phyloP scores from a whole-genome alignment of 2,113 vertebrate genomes.

The Coreoperca whiteheadi region DNA sequence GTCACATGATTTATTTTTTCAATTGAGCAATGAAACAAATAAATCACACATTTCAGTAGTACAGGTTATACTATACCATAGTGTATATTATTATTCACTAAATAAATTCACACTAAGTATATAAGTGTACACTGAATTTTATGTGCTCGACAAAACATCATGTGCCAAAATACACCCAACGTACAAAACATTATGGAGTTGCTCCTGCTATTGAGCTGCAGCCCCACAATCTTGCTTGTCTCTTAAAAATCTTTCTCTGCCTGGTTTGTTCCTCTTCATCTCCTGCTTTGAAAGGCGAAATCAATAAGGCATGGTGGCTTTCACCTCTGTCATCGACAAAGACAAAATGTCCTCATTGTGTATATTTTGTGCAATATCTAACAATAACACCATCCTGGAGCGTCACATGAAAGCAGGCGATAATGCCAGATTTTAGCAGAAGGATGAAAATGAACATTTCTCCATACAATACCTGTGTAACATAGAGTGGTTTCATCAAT shows the following conservation, averaged over 20 bases:
- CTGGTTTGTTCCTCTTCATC: slow-evolving; percentile 33
- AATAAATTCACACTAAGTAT: not conserved
- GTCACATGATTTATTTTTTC: not conserved
- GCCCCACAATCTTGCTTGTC: not conserved
- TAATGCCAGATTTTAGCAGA: not conserved
- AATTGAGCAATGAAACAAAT: slow-evolving; percentile 9
- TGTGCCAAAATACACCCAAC: not conserved
- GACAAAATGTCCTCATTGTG: slow-evolving; percentile 44
- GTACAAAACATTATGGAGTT: not conserved
- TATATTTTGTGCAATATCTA: slow-evolving; percentile 2
- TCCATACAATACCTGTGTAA: not conserved
- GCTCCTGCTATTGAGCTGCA: not conserved
- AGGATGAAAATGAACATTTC: not conserved
- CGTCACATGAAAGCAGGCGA: not conserved
- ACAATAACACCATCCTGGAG: slow-evolving; percentile 13
- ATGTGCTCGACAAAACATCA: slow-evolving; percentile 2
- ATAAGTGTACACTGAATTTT: not conserved
- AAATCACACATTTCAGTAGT: not conserved
- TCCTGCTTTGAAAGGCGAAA: slow-evolving; percentile 41
- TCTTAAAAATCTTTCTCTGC: slow-evolving; percentile 4
- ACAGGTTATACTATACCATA: not conserved
- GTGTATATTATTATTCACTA: not conserved
- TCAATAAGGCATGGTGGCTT: slow-evolving; percentile 50
- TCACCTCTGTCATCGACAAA: slow-evolving; percentile 48
- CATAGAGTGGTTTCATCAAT: slow-evolving; percentile 11